These are phyloP conservation scores for Eristalinus sepulchralis DNA, from an alignment of 2,888 invertebrate species.

Conservation along the genomic window DNA sequence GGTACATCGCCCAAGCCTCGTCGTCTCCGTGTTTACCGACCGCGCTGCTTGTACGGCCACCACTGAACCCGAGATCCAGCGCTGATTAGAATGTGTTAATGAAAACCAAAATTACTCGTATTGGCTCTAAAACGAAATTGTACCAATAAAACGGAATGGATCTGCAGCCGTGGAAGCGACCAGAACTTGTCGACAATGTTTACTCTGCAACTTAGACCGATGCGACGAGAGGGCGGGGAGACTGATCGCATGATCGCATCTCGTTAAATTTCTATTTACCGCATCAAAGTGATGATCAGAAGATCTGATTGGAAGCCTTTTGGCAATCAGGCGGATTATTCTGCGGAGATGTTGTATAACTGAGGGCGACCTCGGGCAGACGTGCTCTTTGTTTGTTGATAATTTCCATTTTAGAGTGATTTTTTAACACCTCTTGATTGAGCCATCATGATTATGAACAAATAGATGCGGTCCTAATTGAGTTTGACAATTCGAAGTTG, in stretches of 20 bases:
- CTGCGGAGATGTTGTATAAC: neutral
- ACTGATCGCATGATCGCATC: slow-evolving; percentile 33
- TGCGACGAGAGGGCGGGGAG: neutral
- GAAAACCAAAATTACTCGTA: slow-evolving; percentile 19
- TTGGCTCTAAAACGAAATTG: slow-evolving; percentile 40
- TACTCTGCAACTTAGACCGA: slow-evolving; percentile 11
- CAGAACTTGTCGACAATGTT: slow-evolving; percentile 21
- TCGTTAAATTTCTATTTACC: slow-evolving; percentile 32
- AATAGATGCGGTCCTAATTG: slow-evolving; percentile 40
- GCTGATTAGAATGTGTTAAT: slow-evolving; percentile 21
- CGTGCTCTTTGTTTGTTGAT: slow-evolving; percentile 21
- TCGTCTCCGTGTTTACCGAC: slow-evolving; percentile 25
- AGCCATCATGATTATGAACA: slow-evolving; percentile 68
- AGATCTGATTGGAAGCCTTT: neutral
- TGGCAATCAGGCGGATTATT: neutral
- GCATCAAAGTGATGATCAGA: slow-evolving; percentile 22
- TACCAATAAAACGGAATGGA: slow-evolving; percentile 23
- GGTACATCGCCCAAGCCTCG: slow-evolving; percentile 1
- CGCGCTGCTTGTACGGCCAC: neutral
- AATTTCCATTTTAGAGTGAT: slow-evolving; percentile 32
- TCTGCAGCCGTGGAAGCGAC: neutral
- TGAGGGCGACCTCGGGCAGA: neutral
- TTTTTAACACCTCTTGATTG: slow-evolving; percentile 69
- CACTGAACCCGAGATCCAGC: neutral
- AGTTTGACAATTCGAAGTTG: slow-evolving; percentile 45